These are phyloP conservation scores for Bos javanicus DNA, from an alignment of 2,113 vertebrate genomes.

Conservation along the genomic window DNA sequence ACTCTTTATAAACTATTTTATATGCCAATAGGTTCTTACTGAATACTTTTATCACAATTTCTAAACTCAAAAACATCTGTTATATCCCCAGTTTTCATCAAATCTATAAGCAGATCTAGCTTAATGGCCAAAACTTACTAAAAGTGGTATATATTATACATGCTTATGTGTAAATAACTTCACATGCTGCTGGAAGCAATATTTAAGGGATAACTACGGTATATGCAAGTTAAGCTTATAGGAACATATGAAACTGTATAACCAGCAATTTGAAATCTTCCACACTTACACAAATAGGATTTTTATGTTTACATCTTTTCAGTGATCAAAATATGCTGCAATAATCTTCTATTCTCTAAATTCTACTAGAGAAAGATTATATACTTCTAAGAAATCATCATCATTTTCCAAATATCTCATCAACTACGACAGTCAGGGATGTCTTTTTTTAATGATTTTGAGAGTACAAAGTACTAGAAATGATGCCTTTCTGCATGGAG, in stretches of 20 bases:
- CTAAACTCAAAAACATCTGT: constrained; percentile 9
- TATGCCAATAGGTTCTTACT: neutral
- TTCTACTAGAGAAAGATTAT: constrained; percentile 50
- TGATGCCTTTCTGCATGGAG: constrained; percentile 1
- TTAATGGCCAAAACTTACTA: constrained; percentile 25
- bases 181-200: neutral
- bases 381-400: constrained; percentile 6
- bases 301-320: constrained; percentile 41
- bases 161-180: constrained; percentile 22
- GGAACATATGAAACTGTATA: constrained; percentile 8
- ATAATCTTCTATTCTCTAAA: constrained; percentile 43
- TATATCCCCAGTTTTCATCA: neutral
- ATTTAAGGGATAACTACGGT: neutral
- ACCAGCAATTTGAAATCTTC: constrained; percentile 30
- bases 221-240: neutral
- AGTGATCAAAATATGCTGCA: neutral
- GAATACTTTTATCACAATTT: neutral
- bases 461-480: constrained; percentile 37
- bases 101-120: constrained; percentile 7
- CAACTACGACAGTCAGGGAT: neutral
- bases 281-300: neutral
- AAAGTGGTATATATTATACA: constrained; percentile 5
- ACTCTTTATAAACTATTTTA: neutral
- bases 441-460: constrained; percentile 21
- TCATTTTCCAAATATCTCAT: constrained; percentile 37